A percentile compares a stretch with the other conserved stretches of the same genome.
Conservation (phyloP, 2,797 vertebrate genomes). For the Neosalanx taihuensis region DNA sequence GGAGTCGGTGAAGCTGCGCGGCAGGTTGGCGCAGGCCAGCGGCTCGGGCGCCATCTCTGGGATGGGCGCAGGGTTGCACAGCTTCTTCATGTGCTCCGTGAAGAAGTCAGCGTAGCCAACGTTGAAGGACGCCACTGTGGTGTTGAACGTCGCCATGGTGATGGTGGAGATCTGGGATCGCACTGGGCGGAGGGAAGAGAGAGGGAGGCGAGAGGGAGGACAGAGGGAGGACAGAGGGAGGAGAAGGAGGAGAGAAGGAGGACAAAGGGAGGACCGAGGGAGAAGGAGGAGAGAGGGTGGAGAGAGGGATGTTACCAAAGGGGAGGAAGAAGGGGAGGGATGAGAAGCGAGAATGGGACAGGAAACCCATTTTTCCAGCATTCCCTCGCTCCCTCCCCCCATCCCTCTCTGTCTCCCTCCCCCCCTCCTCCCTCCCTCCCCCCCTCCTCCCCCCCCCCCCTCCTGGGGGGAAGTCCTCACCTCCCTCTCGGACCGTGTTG, state of each 20-base stretch:
- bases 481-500: slow-evolving; percentile 88
- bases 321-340: neutral
- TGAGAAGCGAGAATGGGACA: neutral
- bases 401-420: slow-evolving; percentile 13
- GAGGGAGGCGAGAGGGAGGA: neutral
- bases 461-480: slow-evolving; percentile 29
- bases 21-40: slow-evolving; percentile 91
- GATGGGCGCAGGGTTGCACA: slow-evolving; percentile 89
- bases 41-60: slow-evolving; percentile 91
- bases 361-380: neutral
- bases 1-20: slow-evolving; percentile 96
- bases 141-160: slow-evolving; percentile 98
- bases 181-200: slow-evolving; percentile 59
- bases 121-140: slow-evolving; percentile 95
- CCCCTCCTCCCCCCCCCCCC: too few relatives aligned
- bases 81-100: slow-evolving; percentile 96
- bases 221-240: neutral
- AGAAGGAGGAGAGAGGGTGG: neutral
- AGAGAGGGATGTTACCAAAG: neutral
- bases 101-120: slow-evolving; percentile 98
- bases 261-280: neutral
- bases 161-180: slow-evolving; percentile 98
- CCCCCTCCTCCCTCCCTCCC: slow-evolving; percentile 22
- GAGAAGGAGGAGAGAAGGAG: neutral
- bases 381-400: neutral